A percentile compares a stretch with the other conserved stretches of the same genome.
Conservation (phyloP, 2,113 vertebrate genomes). For the Muntiacus reevesi region DNA sequence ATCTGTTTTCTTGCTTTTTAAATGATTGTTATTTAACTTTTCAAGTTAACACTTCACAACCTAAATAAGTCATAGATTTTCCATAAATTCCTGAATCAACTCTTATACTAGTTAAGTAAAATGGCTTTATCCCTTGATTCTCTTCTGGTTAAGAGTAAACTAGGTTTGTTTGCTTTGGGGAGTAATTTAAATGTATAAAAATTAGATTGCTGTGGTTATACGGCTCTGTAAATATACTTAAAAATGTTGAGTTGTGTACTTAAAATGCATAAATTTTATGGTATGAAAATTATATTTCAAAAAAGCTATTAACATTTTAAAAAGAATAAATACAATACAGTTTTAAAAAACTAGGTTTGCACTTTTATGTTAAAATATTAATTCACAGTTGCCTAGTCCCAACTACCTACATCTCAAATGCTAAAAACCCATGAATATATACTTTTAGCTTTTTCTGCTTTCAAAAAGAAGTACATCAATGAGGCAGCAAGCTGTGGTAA, state of each 20-base stretch:
- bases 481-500: not conserved
- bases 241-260: not conserved
- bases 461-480: not conserved
- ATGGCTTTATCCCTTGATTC: not conserved
- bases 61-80: constrained; percentile 19
- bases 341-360: not conserved
- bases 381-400: not conserved
- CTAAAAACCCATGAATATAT: not conserved
- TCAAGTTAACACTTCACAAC: not conserved
- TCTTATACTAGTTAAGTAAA: not conserved
- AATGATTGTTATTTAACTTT: constrained; percentile 24
- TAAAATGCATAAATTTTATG: not conserved
- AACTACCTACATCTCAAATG: not conserved
- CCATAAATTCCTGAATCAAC: not conserved
- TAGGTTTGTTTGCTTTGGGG: not conserved
- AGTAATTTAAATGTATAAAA: constrained; percentile 2
- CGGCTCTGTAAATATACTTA: not conserved
- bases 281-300: not conserved
- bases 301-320: not conserved
- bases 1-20: constrained; percentile 54
- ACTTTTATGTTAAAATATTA: constrained; percentile 22
- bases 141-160: not conserved
- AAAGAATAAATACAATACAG: not conserved
- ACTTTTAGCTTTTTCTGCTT: not conserved
- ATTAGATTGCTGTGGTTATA: not conserved